Evolutionary conservation across 1,140 invertebrate genomes (phyloP).

Genomic region (Lethrus apterus): DNA sequence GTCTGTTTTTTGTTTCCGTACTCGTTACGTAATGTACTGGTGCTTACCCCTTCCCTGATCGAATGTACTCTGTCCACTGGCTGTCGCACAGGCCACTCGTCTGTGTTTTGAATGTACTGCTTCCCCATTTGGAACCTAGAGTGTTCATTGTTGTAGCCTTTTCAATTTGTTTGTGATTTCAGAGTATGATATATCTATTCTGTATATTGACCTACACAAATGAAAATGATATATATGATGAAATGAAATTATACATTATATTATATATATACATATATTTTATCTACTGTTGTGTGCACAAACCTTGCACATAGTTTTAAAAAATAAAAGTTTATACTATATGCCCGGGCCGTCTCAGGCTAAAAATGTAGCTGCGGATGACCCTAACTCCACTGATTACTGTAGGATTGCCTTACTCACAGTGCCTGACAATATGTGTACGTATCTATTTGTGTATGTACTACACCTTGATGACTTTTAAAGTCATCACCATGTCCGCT

Average conservation of each 20-base stretch:
- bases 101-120: constrained; percentile 36
- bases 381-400: constrained; percentile 41
- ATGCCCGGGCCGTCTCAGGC: constrained; percentile 11
- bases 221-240: constrained; percentile 30
- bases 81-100: constrained; percentile 19
- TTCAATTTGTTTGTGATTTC: constrained; percentile 40
- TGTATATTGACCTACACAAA: constrained; percentile 38
- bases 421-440: constrained; percentile 44
- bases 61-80: constrained; percentile 37
- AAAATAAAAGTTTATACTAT: constrained; percentile 26
- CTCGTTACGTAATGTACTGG: constrained; percentile 31
- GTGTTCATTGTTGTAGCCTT: constrained; percentile 42
- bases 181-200: constrained; percentile 35
- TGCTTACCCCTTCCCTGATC: constrained; percentile 34
- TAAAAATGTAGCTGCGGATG: constrained; percentile 25
- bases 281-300: constrained; percentile 43
- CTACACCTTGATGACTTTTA: constrained; percentile 29
- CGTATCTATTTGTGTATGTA: constrained; percentile 38
- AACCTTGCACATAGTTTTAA: constrained; percentile 42
- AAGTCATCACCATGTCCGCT: constrained; percentile 19
- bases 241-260: constrained; percentile 37
- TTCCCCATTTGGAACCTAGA: constrained; percentile 39
- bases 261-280: constrained; percentile 39
- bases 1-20: not conserved
- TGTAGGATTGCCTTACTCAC: constrained; percentile 44